Base-by-base conservation (phyloP, 2,113 vertebrate species). In the Oreocharis arfaki region DNA sequence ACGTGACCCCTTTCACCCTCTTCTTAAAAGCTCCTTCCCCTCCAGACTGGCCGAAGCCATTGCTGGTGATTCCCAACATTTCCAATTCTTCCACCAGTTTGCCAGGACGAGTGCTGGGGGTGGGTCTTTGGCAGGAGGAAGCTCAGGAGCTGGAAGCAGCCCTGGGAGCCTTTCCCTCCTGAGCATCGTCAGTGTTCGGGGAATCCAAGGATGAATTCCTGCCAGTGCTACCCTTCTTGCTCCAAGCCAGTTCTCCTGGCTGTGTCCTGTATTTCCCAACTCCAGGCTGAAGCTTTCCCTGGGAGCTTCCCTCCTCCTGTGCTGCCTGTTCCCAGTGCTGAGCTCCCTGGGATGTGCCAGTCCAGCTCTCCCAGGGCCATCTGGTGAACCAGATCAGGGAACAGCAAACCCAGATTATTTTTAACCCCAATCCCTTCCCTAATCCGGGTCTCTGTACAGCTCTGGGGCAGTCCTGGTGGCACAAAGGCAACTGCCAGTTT, bases 311-410 rank as follows among this genome's bases (percentile, higher is more conserved):
- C 50, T 90, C 26, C 65, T 56, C 30, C 63, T 33, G 59, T 32
- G 47, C 56, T 13, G 35, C 55, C 55, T 52, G 35, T 71, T 86
- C 71, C 76, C 1, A 0, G 37, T 17, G 32, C 90, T 15, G 61
- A 16, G 60, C 82, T 82, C 33, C 60, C 65, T 22, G 27, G 22
- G 10, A 33, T 44, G 19, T 50, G 78, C 88, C 0, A 8, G 39
- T 92, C 21, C 69, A 19, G 23, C 75, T 89, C 11, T 24, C 50
- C 4, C 32, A 50, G 42, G 20, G 65, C 85, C 84, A 70, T 49
- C 55, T 86, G 92, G 49, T 42, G 76, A 95, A 59, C 26, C 87
- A 78, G 87, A 41, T 70, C 61, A 53, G 61, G 11, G 61, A 90
- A 22, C 20, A 81, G 59, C 84, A 52, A 63, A 59, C 64, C 64